Percentiles rank a stretch among this genome's conserved stretches.
phyloP scores from a whole-genome alignment of 1,140 invertebrate species.

The Mactra quadrangularis region DNA sequence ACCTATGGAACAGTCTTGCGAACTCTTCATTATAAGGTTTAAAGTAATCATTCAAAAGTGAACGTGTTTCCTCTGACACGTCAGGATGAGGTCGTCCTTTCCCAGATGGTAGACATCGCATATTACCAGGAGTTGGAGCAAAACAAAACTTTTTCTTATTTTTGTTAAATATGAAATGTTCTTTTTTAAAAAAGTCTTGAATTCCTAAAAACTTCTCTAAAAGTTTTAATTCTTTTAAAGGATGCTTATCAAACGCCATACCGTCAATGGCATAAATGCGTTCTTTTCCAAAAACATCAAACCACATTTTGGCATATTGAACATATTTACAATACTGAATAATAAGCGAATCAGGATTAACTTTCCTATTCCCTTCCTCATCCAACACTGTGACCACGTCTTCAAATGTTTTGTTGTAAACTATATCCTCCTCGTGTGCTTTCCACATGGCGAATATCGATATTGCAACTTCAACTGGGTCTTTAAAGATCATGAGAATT shows the following conservation, averaged over 20 bases:
- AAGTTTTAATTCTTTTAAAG: neutral
- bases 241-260: neutral
- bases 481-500: slow-evolving; percentile 23
- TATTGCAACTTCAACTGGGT: slow-evolving; percentile 2
- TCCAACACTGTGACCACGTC: neutral
- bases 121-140: neutral
- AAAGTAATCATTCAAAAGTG: neutral
- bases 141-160: slow-evolving; percentile 20
- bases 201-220: slow-evolving; percentile 9
- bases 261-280: slow-evolving; percentile 18
- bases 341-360: neutral
- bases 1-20: neutral
- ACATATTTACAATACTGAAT: slow-evolving; percentile 2
- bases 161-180: slow-evolving; percentile 11
- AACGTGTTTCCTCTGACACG: neutral
- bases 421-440: neutral
- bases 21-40: neutral
- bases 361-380: neutral
- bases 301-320: neutral
- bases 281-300: neutral
- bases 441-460: slow-evolving; percentile 22
- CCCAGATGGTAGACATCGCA: neutral
- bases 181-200: neutral
- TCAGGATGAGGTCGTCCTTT: slow-evolving; percentile 33
- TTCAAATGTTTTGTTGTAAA: neutral